Conservation (phyloP, 2,888 invertebrate genomes). For the Lepidocyrtoides sp. region DNA sequence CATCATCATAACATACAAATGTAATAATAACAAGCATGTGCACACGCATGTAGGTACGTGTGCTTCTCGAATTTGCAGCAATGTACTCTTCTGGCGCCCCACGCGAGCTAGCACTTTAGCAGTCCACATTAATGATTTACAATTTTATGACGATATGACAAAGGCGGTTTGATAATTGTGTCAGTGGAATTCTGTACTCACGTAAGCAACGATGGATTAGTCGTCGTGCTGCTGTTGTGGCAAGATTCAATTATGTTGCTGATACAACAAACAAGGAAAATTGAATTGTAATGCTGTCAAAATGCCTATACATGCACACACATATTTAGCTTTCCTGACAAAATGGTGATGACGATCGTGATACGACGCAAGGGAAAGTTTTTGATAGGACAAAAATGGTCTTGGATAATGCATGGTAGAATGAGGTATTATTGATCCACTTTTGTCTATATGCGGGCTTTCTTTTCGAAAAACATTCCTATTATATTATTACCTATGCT, state of each 20-base stretch:
- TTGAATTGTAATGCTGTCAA: conserved; percentile 58
- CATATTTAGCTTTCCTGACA: conserved; percentile 12
- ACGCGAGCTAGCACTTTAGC: neutral
- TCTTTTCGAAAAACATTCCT: conserved; percentile 9
- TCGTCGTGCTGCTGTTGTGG: neutral
- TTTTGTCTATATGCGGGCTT: neutral
- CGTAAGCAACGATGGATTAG: neutral
- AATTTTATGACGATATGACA: neutral
- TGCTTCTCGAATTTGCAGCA: no score
- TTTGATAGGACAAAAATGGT: neutral
- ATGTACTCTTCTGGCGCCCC: neutral
- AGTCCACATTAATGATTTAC: conserved; percentile 11
- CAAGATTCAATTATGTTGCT: conserved; percentile 48
- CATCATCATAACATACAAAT: neutral
- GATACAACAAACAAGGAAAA: conserved; percentile 44
- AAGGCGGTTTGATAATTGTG: neutral
- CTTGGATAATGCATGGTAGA: neutral
- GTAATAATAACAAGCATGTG: no score
- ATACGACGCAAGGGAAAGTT: neutral
- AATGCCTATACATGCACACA: conserved; percentile 4
- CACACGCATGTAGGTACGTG: neutral
- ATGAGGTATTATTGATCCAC: conserved; percentile 28
- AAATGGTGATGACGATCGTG: conserved; percentile 11
- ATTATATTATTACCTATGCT: neutral
- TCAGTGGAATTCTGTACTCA: neutral